Evolutionary conservation across 2,797 vertebrate species (phyloP).

Genomic region (Eulemur albifrons): DNA sequence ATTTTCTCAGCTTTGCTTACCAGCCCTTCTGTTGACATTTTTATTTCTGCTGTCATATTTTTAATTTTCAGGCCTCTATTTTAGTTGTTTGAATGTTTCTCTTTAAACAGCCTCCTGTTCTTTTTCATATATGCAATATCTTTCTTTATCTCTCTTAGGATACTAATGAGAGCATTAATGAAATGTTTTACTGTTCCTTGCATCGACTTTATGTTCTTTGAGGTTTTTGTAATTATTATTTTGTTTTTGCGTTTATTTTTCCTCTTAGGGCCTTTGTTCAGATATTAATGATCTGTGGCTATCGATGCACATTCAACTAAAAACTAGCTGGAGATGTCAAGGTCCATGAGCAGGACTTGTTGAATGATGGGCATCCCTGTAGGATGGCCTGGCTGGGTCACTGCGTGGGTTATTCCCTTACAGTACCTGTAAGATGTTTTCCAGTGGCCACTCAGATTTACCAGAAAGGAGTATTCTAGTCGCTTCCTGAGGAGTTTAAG

Average conservation of each 20-base stretch:
- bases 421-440: not conserved
- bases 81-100: conserved; percentile 1
- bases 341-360: not conserved
- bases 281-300: not conserved
- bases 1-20: conserved; percentile 52
- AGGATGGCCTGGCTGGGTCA: not conserved
- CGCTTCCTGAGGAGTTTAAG: not conserved
- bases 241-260: not conserved
- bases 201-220: not conserved
- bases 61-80: not conserved
- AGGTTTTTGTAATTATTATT: not conserved
- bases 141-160: not conserved
- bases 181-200: not conserved
- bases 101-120: conserved; percentile 15
- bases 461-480: not conserved
- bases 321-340: not conserved
- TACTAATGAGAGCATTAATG: not conserved
- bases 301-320: not conserved
- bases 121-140: not conserved
- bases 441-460: not conserved
- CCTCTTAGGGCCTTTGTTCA: not conserved
- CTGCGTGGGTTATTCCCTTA: not conserved
- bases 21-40: conserved; percentile 59
- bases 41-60: conserved; percentile 40
- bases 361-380: not conserved